Base-by-base conservation (phyloP, 2,888 invertebrate genomes). In the Hesperia comma region DNA sequence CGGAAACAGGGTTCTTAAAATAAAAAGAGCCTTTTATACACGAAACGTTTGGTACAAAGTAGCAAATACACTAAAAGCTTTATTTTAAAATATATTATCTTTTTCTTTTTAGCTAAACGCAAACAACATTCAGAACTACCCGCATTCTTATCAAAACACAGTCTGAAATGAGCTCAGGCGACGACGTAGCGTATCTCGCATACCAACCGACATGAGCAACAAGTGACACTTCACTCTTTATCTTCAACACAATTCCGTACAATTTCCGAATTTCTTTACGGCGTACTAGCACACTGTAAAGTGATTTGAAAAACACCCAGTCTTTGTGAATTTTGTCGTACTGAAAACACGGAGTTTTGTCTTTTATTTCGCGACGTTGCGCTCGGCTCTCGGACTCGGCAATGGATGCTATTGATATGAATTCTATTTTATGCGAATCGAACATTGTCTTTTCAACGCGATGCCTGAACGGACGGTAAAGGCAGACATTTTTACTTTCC, bases 181-280 rank as follows among this genome's bases (percentile, higher is more conserved):
- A 61, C 61, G 54, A 61, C 55, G 17, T 46, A 60, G 46, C 66
- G 84, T 79, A 84, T 77, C 77, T 75, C 75, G 84, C 82, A 83
- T 84, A 78, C 79, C 79, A 79, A 76, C 72, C 77, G 75, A 67
- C 76, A 69, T 69, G 71, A 77, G 86, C 86, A 86, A 86, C 86
- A 86, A 86, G 87, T 86, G 81, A 80, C 56, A 63, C 61, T 58
- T 58, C 37, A 69, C 72, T 75, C 76, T 80, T 79, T 79, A 76
- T 77, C 77, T 75, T 69, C 63, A 67, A 71, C 61, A 72, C 57
- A 70, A 69, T 69, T 68, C 71, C 66, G 51, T 40, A 53, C 69
- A 68, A 69, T 68, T 70, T 63, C 68, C 61, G 61, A 61, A 67
- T 56, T 63, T 56, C 46, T 63, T 63, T 56, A 63, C 37, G 33